Evolutionary conservation across 1,140 invertebrate genomes (phyloP), one percentile per base, ranked within the genome.

Genomic region (Aphelenchoides fujianensis): DNA sequence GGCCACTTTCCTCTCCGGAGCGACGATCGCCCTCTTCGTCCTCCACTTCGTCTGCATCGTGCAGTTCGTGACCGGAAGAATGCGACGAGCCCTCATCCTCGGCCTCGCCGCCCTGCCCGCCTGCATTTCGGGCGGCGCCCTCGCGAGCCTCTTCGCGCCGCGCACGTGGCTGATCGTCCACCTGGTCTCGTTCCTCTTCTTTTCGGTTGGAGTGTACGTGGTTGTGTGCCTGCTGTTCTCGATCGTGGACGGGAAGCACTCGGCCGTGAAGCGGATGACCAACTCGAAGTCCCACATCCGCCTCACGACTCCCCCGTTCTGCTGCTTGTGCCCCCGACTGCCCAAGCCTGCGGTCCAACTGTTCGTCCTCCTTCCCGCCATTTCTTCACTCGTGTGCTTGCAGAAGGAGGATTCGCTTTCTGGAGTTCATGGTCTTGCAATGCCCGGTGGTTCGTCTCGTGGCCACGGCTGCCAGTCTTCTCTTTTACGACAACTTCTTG

Each of bases 301-400:
- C 28, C 66, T 83, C 16, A 69, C 73, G 28, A 83, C 79, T 27
- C 79, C 79, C 32, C 79, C 79, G 16, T 81, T 81, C 67, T 81
- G 79, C 64, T 81, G 79, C 54, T 53, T 82, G 34, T 81, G 82
- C 68, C 81, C 81, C 12, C 83, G 79, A 69, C 57, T 81, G 27
- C 79, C 79, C 19, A 72, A 81, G 48, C 64, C 81, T n/a, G 34
- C 73, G 19, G 34, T 83, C 28, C 77, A 81, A 72, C 37, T 64
- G 79, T 82, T 32, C 61, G 74, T 63, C 9, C 2, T 32, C 32
- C 9, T 23, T 1, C 34, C 19, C 5, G 54, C 0, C 7, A 59
- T 71, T 69, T 9, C 70, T 69, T 9, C n/a, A n/a, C n/a, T 28
- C 74, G 12, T 71, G 16, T 70, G 55, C 31, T 74, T 70, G 70